Percentiles rank a stretch among this genome's conserved stretches.
Evolutionary conservation across 2,113 vertebrate genomes (phyloP).

Genomic region (Tetraodon nigroviridis): DNA sequence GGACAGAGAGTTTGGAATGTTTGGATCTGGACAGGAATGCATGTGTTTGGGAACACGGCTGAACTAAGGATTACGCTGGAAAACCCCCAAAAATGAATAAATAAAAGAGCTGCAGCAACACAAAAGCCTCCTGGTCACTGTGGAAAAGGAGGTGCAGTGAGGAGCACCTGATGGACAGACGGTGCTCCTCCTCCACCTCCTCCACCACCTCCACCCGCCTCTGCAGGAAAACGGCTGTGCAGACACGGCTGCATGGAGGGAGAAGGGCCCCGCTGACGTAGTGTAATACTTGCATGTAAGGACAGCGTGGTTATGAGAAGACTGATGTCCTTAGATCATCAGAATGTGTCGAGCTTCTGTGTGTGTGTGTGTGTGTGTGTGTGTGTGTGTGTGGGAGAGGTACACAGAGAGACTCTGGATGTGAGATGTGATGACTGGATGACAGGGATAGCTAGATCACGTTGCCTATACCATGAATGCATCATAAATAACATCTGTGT

Average conservation of each 20-base stretch:
- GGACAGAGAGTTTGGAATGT: constrained; percentile 64
- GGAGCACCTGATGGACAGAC: constrained; percentile 31
- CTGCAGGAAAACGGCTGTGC: constrained; percentile 25
- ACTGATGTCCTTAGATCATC: constrained; percentile 49
- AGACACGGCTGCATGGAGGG: constrained; percentile 49
- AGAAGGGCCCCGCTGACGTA: constrained; percentile 25
- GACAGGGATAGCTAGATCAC: constrained; percentile 62
- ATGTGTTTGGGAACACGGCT: constrained; percentile 39
- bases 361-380: constrained; percentile 1
- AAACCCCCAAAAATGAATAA: background rate
- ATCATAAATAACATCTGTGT: constrained; percentile 43
- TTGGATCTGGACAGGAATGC: constrained; percentile 66
- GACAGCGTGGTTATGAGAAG: constrained; percentile 40
- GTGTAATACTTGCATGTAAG: constrained; percentile 50
- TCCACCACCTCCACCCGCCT: constrained; percentile 7
- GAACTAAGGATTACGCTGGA: constrained; percentile 31
- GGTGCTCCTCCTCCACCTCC: constrained; percentile 22
- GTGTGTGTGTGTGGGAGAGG: constrained; percentile 30
- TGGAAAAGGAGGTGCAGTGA: too few species aligned
- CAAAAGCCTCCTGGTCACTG: constrained; percentile 32
- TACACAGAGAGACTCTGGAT: constrained; percentile 38
- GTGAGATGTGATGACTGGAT: constrained; percentile 43
- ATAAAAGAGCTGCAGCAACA: constrained; percentile 27
- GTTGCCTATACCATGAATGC: constrained; percentile 55
- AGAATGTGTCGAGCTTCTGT: constrained; percentile 36